Evolutionary conservation across 2,888 invertebrate species (phyloP), one percentile per base, ranked within the genome.

Genomic region (Rotaria socialis): DNA sequence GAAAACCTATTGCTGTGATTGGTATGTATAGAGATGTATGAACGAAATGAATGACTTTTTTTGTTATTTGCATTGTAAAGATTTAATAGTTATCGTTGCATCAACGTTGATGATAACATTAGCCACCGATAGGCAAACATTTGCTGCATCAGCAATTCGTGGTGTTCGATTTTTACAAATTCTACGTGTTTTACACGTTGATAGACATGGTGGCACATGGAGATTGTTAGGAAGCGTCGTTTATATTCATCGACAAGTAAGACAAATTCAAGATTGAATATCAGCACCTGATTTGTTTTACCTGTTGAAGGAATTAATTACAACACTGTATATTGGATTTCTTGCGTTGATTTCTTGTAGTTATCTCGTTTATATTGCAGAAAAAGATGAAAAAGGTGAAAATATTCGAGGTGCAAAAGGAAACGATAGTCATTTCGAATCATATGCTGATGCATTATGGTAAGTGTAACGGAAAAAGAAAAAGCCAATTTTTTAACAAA

Each of bases 171-270:
- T 95, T 91, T 92, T 95, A 87, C 95, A 95, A 92, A 95, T 95
- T 88, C 92, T 95, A 87, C 94, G 95, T 85, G 95, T 95, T 95
- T 92, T 95, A 50, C 95, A 95, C 90, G 95, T 95, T 85, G 95
- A 95, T 90, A 92, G 95, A 88, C 95, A 95, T 90, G 95, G 95
- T 35, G 95, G 95, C 55, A 95, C 95, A 11, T 95, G 95, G 95
- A 92, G 95, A 87, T 93, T 95, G 67, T 92, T 95, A 84, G 95
- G 95, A 47, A 95, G 95, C 1, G 95, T 95, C 85, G 95, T 95
- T 87, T 95, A 94, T 91, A 94, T 95, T 89, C 95, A 95, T 91
- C 92, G 95, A 91, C 95, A 94, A 93, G 94, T 94, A 90, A 87
- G 47, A 47, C 24, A 14, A 67, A 67, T 27, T 3, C 35, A 35